Conservation (phyloP, 2,113 vertebrate genomes). For the Oostethus manadensis region DNA sequence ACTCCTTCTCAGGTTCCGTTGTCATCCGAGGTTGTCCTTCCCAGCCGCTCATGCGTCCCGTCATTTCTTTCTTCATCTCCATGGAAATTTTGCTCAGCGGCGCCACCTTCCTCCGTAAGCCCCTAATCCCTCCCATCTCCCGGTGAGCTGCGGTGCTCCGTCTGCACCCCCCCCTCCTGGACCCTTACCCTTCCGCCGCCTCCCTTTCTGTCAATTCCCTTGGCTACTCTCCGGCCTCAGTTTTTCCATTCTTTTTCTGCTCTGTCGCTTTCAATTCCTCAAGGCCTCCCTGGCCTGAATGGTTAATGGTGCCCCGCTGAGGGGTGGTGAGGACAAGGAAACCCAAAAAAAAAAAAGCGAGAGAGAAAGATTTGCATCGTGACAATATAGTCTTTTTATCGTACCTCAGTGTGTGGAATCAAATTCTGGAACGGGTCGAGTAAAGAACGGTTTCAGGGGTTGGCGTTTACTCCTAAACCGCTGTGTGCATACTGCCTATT, state of each 20-base stretch:
- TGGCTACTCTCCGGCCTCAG: slow-evolving; percentile 38
- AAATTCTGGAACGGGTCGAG: too few species aligned
- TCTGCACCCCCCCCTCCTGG: slow-evolving; percentile 36
- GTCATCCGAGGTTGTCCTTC: slow-evolving; percentile 13
- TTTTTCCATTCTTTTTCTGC: slow-evolving; percentile 71
- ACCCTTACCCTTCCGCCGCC: slow-evolving; percentile 8
- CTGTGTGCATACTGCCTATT: too few species aligned
- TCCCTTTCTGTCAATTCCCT: slow-evolving; percentile 27
- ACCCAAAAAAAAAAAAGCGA: slow-evolving; percentile 46
- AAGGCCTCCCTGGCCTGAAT: slow-evolving; percentile 67
- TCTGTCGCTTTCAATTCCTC: slow-evolving; percentile 73
- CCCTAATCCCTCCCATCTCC: slow-evolving; percentile 55
- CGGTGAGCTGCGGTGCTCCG: slow-evolving; percentile 31
- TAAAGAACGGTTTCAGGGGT: too few species aligned
- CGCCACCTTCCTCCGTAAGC: slow-evolving; percentile 45
- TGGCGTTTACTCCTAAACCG: too few species aligned
- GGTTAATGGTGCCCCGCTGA: slow-evolving; percentile 70
- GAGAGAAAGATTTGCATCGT: slow-evolving; percentile 32
- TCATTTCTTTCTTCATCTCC: slow-evolving; percentile 53
- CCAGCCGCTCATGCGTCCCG: slow-evolving; percentile 26
- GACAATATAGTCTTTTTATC: slow-evolving; percentile 61
- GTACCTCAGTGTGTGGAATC: too few species aligned
- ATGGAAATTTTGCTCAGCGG: slow-evolving; percentile 51
- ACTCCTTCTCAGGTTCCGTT: slow-evolving; percentile 23
- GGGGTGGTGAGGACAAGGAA: slow-evolving; percentile 51